phyloP scores from a whole-genome alignment of 2,113 vertebrate species.

The Melanerpes aurifrons region DNA sequence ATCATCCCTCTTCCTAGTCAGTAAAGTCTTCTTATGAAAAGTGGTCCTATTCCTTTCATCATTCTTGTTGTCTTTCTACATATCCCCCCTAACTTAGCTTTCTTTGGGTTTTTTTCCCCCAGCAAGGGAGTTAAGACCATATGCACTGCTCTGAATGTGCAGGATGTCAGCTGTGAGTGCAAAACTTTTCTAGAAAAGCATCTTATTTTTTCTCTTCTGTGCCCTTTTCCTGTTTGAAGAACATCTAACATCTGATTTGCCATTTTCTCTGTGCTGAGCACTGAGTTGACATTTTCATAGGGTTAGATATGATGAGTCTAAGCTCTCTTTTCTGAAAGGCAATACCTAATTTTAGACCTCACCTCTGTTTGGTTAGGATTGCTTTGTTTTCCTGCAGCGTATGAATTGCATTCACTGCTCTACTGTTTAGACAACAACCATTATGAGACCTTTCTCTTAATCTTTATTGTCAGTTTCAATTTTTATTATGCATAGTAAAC shows the following conservation, averaged over 20 bases:
- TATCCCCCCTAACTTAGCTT: not conserved
- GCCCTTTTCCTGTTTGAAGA: conserved; percentile 23
- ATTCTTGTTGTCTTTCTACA: not conserved
- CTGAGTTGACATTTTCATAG: conserved; percentile 35
- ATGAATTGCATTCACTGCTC: not conserved
- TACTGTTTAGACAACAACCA: not conserved
- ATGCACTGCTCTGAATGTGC: not conserved
- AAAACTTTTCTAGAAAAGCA: not conserved
- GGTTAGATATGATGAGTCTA: not conserved
- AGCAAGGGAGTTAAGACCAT: not conserved
- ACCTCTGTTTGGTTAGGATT: not conserved
- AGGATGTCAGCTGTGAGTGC: not conserved
- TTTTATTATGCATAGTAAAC: conserved; percentile 10
- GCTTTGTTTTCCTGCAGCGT: conserved; percentile 34
- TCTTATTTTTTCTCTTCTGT: not conserved
- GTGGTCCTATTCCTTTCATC: not conserved
- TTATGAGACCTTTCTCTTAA: not conserved
- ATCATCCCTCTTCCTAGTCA: not conserved
- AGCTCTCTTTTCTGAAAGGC: conserved; percentile 9
- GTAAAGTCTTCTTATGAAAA: not conserved
- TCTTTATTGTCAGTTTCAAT: conserved; percentile 18
- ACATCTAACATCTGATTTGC: not conserved
- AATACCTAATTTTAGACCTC: conserved; percentile 48
- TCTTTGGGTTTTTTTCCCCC: not conserved
- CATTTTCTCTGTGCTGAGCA: conserved; percentile 19